phyloP scores from a whole-genome alignment of 2,888 invertebrate genomes.

The Entomobrya proxima region DNA sequence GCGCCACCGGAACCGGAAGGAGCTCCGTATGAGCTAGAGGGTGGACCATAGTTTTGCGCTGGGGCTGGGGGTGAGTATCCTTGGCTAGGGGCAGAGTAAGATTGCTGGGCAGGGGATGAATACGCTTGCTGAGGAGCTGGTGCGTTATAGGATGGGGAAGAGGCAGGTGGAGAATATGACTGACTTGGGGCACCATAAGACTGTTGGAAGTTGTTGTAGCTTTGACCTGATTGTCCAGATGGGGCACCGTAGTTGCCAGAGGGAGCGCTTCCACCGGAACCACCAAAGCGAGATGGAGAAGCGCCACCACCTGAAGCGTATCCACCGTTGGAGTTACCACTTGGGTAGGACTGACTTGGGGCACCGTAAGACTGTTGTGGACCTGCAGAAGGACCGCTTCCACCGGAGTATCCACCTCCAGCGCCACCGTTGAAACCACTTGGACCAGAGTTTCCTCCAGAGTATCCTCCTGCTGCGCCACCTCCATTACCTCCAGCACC shows the following conservation, averaged over 20 bases:
- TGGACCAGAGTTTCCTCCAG: conserved; percentile 14
- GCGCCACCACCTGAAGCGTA: conserved; percentile 8
- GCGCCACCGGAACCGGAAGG: conserved; percentile 33
- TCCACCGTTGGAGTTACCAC: not conserved
- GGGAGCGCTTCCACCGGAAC: not conserved
- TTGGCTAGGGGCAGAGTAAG: conserved; percentile 55
- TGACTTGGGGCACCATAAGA: conserved; percentile 50
- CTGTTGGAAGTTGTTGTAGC: conserved; percentile 35
- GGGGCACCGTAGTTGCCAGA: conserved; percentile 52
- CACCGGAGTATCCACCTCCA: not conserved
- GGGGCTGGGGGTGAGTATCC: conserved; percentile 44
- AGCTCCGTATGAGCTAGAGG: conserved; percentile 53
- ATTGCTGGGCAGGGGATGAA: conserved; percentile 32
- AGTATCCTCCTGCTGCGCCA: conserved; percentile 30
- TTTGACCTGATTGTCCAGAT: conserved; percentile 19
- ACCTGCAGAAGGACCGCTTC: conserved; percentile 1
- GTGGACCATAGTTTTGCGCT: conserved; percentile 61
- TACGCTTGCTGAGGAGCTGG: conserved; percentile 34
- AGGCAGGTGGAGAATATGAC: conserved; percentile 44
- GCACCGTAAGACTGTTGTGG: conserved; percentile 45
- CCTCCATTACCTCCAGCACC: not conserved
- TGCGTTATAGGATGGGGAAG: conserved; percentile 35
- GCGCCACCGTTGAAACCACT: too few relatives aligned
- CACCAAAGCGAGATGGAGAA: not conserved
- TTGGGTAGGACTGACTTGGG: conserved; percentile 37